Conservation (phyloP, 2,797 vertebrate species). For the Arctocebus calabarensis region DNA sequence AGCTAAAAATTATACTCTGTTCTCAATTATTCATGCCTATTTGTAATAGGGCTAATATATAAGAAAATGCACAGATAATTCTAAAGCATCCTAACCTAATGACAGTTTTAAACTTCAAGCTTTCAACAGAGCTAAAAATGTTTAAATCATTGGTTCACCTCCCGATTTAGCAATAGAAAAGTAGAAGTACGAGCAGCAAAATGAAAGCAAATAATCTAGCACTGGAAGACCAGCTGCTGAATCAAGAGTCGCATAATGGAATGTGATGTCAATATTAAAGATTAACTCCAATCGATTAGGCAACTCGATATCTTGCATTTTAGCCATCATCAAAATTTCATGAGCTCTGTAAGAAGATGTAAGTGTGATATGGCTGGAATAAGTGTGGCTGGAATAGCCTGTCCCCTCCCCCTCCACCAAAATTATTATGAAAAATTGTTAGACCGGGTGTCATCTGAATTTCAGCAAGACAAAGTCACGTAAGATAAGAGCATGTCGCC, state of each 20-base stretch:
- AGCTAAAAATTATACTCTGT: slow-evolving; percentile 32
- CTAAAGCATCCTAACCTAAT: slow-evolving; percentile 3
- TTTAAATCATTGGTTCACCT: background rate
- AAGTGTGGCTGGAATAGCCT: background rate
- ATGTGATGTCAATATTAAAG: slow-evolving; percentile 63
- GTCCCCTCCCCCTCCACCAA: too few relatives aligned
- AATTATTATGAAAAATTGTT: background rate
- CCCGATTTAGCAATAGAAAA: slow-evolving; percentile 5
- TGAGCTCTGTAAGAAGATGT: slow-evolving; percentile 48
- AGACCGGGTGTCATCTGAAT: background rate
- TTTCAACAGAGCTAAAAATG: slow-evolving; percentile 21
- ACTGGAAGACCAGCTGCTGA: slow-evolving; percentile 10
- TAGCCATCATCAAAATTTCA: slow-evolving; percentile 80
- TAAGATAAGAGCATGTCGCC: background rate
- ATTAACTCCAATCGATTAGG: slow-evolving; percentile 65
- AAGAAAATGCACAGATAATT: slow-evolving; percentile 45
- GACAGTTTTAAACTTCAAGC: slow-evolving; percentile 7
- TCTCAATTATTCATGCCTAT: background rate
- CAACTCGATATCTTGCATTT: slow-evolving; percentile 62
- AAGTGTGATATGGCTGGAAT: slow-evolving; percentile 10
- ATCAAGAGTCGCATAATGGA: slow-evolving; percentile 56
- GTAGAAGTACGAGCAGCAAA: background rate
- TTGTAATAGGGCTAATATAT: background rate
- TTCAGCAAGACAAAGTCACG: slow-evolving; percentile 6
- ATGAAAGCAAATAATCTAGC: slow-evolving; percentile 15